Evolutionary conservation across 2,113 vertebrate species (phyloP).

Genomic region (Amazona vittata): DNA sequence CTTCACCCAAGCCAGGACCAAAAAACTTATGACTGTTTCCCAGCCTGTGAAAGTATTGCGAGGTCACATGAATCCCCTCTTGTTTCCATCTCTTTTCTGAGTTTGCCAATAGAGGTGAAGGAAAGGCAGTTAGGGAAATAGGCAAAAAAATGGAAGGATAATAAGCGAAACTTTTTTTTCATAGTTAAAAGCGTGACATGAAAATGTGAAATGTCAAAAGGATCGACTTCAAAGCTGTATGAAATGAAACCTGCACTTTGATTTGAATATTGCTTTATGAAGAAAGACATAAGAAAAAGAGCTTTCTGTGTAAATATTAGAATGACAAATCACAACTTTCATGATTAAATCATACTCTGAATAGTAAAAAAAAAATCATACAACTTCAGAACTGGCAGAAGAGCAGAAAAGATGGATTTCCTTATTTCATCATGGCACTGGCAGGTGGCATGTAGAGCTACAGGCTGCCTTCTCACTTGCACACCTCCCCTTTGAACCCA

Average conservation of each 20-base stretch:
- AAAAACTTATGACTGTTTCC: fast-evolving
- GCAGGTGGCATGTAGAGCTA: not conserved
- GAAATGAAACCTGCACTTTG: constrained; percentile 53
- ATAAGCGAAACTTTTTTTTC: not conserved
- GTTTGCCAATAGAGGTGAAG: not conserved
- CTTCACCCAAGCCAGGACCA: not conserved
- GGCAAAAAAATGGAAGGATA: not conserved
- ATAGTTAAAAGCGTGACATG: constrained; percentile 8
- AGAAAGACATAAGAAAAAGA: constrained; percentile 17
- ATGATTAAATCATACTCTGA: constrained; percentile 15
- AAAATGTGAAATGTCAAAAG: constrained; percentile 59
- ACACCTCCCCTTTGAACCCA: not conserved
- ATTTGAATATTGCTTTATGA: constrained; percentile 32
- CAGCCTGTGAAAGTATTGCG: fast-evolving
- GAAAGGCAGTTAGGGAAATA: not conserved
- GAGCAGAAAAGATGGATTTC: not conserved
- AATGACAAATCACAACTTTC: constrained; percentile 56
- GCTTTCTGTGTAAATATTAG: constrained; percentile 59
- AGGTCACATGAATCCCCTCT: fast-evolving
- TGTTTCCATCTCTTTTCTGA: fast-evolving
- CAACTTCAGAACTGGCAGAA: not conserved
- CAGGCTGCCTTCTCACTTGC: not conserved
- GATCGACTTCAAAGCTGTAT: constrained; percentile 55
- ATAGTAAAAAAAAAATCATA: not conserved
- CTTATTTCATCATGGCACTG: fast-evolving